Evolutionary conservation across 2,888 invertebrate species (phyloP).

Genomic region (Drosophila niveifrons): DNA sequence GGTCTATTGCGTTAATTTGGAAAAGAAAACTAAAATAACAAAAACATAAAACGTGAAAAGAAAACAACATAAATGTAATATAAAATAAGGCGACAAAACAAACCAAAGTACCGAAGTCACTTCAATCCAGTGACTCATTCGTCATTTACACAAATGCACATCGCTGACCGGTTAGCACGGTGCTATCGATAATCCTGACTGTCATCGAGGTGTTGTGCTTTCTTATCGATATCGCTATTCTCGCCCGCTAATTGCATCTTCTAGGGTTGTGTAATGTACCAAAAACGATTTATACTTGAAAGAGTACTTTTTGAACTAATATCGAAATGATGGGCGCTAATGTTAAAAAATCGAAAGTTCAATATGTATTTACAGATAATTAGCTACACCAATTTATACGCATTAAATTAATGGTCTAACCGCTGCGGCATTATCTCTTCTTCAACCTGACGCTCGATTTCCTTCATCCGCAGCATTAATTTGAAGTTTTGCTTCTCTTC

Average conservation of each 20-base stretch:
- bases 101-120: neutral
- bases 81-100: neutral
- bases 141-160: neutral
- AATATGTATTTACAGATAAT: slow-evolving; percentile 10
- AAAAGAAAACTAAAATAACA: neutral
- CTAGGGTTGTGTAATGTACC: too few relatives aligned
- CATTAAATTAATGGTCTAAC: slow-evolving; percentile 47
- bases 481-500: slow-evolving; percentile 86
- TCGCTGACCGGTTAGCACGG: slow-evolving; percentile 3
- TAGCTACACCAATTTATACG: slow-evolving; percentile 19
- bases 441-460: slow-evolving; percentile 76
- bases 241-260: too few relatives aligned
- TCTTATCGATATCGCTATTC: neutral
- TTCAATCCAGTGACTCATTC: neutral
- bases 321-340: neutral
- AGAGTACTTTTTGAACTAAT: neutral
- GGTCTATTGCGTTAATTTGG: neutral
- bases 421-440: slow-evolving; percentile 54
- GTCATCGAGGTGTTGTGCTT: neutral
- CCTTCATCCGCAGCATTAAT: slow-evolving; percentile 74
- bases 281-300: too few relatives aligned
- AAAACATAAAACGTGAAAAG: neutral
- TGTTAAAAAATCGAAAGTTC: neutral
- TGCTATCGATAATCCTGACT: slow-evolving; percentile 5
- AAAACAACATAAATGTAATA: neutral